Evolutionary conservation across 1,140 invertebrate species (phyloP), one percentile per base, ranked within the genome.

Genomic region (Lordiphosa clarofinis): DNA sequence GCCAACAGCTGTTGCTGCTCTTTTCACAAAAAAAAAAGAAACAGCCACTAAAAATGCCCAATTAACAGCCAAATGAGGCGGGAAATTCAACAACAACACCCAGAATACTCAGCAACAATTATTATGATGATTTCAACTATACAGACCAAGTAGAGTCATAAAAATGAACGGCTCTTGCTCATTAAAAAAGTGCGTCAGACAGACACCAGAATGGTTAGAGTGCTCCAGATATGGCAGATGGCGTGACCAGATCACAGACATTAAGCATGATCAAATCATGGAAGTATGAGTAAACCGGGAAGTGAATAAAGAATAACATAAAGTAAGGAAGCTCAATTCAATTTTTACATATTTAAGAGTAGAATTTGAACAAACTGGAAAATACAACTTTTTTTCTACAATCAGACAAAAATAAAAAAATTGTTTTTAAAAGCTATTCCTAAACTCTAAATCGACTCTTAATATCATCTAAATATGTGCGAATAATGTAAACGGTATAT

Each of bases 41-140:
- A 15, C 15, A 15, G 12, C 43, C 43, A 46, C 43, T 46, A 46
- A 46, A 46, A 46, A 46, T 46, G 43, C 21, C 43, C 43, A 46
- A 46, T 46, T 46, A 46, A 46, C 43, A 46, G 43, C 24, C 43
- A 46, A 46, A 46, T 46, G 43, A 46, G 43, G 21, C 43, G 31
- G 43, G 43, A 46, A 46, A 46, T 46, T 46, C 31, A 21, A 46
- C 43, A 46, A 46, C 43, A 31, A 31, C 43, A 31, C 11, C 11
- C 21, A 31, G 39, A 39, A 12, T 6, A 28, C 7, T 28, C 24
- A 28, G 5, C 38, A 13, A 39, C 38, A 39, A 5, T 8, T 6
- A 28, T 28, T 28, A 7, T 28, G 24, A 28, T 28, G 24, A 28
- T 4, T 9, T 13, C 42, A 11, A 46, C 24, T 12, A 46, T 11